These are phyloP conservation scores for Zoanthus gigantus DNA, from an alignment of 92 coral and sea anemone genomes.

Conservation along the genomic window DNA sequence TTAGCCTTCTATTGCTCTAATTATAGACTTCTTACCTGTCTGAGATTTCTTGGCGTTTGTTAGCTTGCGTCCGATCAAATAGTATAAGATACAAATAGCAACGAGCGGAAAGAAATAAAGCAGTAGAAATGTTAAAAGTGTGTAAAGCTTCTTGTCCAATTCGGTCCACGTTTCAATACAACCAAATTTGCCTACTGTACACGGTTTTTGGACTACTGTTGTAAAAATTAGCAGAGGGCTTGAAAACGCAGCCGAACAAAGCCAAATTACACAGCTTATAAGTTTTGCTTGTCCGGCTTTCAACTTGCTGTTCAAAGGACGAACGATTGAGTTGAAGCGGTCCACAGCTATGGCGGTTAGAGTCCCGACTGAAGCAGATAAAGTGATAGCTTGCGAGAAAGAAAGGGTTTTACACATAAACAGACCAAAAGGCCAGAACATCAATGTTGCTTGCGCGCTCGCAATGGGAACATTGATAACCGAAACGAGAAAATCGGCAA, in stretches of 20 bases:
- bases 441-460: conserved; percentile 56
- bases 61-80: conserved; percentile 74
- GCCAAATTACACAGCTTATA: conserved; percentile 79
- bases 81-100: conserved; percentile 77
- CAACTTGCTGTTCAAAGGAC: conserved; percentile 80
- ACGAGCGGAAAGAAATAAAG: conserved; percentile 73
- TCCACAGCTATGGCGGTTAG: conserved; percentile 86
- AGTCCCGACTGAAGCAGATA: conserved; percentile 82
- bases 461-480: conserved; percentile 79
- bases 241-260: conserved; percentile 64
- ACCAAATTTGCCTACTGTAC: conserved; percentile 1
- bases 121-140: conserved; percentile 53
- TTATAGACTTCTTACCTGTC: conserved; percentile 64
- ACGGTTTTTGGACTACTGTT: conserved; percentile 16
- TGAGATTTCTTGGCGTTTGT: conserved; percentile 66
- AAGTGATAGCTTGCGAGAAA: conserved; percentile 70
- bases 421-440: conserved; percentile 81
- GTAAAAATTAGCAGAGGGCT: conserved; percentile 72
- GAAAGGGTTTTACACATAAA: conserved; percentile 73
- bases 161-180: conserved; percentile 76
- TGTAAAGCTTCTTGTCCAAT: conserved; percentile 52
- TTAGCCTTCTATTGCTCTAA: neutral
- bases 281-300: conserved; percentile 80
- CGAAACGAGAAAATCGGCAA: conserved; percentile 81
- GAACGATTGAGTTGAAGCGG: conserved; percentile 86